These are phyloP conservation scores for Grallaria varia DNA, from an alignment of 2,113 vertebrate genomes.

Conservation along the genomic window DNA sequence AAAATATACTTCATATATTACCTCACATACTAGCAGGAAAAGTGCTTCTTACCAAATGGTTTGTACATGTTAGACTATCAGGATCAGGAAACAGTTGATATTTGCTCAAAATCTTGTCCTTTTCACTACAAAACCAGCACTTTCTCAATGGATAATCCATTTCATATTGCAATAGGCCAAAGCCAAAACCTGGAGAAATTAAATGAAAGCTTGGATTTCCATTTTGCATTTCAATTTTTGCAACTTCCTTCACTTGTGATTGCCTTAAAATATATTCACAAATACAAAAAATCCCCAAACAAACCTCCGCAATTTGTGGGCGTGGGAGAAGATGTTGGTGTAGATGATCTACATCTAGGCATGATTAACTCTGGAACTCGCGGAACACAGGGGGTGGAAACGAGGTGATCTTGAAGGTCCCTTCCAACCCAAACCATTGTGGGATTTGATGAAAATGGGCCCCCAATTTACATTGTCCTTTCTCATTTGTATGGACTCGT, in stretches of 20 bases:
- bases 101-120: background rate
- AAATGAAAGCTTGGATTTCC: background rate
- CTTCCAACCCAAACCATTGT: background rate
- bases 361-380: background rate
- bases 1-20: background rate
- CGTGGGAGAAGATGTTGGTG: background rate
- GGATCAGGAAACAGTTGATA: background rate
- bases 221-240: background rate
- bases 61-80: background rate
- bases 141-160: background rate
- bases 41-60: background rate
- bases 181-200: background rate
- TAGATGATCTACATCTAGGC: background rate
- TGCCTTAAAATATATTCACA: background rate
- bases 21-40: background rate
- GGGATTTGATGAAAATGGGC: background rate
- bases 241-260: background rate
- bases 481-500: background rate
- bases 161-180: background rate
- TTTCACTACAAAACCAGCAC: background rate
- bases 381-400: background rate
- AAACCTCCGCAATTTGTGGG: background rate
- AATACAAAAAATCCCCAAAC: background rate
- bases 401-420: background rate
- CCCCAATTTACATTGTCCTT: background rate